phyloP scores from a whole-genome alignment of 1,140 invertebrate species.

The Bombus confusus region DNA sequence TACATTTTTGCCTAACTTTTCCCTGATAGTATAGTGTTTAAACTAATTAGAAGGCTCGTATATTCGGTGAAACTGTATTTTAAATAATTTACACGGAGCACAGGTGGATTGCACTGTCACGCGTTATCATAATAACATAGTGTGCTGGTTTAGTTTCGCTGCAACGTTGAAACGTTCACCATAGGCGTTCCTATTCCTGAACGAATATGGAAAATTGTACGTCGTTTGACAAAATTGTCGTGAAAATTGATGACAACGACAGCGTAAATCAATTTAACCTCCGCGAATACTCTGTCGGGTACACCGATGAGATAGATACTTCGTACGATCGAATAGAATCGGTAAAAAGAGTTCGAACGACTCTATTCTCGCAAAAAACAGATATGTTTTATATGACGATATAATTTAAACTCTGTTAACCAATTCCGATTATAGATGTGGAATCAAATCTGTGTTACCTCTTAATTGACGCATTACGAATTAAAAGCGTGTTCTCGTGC shows the following conservation, averaged over 20 bases:
- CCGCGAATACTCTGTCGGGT: background rate
- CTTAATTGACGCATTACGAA: constrained; percentile 13
- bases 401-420: background rate
- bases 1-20: background rate
- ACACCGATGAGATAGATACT: background rate
- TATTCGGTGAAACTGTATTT: constrained; percentile 15
- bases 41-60: background rate
- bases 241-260: background rate
- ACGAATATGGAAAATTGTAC: background rate
- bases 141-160: constrained; percentile 20
- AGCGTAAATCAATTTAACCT: background rate
- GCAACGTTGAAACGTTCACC: constrained; percentile 20
- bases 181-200: background rate
- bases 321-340: background rate
- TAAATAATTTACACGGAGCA: constrained; percentile 21
- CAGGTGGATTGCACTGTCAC: constrained; percentile 18
- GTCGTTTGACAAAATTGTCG: background rate
- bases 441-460: constrained; percentile 7
- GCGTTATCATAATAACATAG: constrained; percentile 48
- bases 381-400: background rate
- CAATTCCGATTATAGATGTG: constrained; percentile 4
- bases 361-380: background rate
- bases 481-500: background rate
- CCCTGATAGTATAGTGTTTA: background rate
- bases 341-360: background rate